Conservation (phyloP, 92 coral and sea anemone genomes). For the Porites divaricata region DNA sequence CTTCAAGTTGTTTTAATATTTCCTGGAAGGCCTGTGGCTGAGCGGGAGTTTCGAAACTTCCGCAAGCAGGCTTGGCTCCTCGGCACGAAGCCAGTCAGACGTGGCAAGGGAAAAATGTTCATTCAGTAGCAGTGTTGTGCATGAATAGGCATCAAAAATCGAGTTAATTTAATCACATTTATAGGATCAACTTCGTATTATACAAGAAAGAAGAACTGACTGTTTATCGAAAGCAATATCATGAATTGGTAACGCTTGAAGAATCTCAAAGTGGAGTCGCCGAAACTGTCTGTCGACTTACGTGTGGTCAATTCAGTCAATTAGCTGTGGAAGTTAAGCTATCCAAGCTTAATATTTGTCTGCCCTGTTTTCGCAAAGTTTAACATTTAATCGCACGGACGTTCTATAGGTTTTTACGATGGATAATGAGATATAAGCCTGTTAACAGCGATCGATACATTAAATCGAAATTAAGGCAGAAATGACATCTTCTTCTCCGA, state of each 20-base stretch:
- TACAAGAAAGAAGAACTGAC: neutral
- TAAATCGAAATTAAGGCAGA: neutral
- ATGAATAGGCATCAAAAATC: too few relatives aligned
- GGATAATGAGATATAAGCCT: too few relatives aligned
- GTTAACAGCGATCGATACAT: too few relatives aligned
- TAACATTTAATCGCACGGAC: neutral
- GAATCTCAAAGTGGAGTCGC: neutral
- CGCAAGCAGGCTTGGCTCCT: constrained; percentile 25
- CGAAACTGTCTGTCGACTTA: neutral
- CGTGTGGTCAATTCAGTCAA: neutral
- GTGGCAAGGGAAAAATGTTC: neutral
- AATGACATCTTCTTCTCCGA: constrained; percentile 20
- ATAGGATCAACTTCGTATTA: neutral
- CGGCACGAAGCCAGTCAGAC: neutral
- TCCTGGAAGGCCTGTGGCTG: too few relatives aligned
- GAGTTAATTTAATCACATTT: too few relatives aligned
- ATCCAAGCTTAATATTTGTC: too few relatives aligned
- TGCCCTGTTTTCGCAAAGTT: too few relatives aligned
- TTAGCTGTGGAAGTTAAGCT: neutral
- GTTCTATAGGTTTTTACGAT: too few relatives aligned
- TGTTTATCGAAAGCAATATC: neutral
- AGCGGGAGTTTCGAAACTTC: too few relatives aligned
- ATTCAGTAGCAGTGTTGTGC: neutral
- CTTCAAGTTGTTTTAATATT: too few relatives aligned
- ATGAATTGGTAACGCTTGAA: constrained; percentile 12